Base-by-base conservation (phyloP, 1,140 invertebrate genomes). In the Anadara kagoshimensis region DNA sequence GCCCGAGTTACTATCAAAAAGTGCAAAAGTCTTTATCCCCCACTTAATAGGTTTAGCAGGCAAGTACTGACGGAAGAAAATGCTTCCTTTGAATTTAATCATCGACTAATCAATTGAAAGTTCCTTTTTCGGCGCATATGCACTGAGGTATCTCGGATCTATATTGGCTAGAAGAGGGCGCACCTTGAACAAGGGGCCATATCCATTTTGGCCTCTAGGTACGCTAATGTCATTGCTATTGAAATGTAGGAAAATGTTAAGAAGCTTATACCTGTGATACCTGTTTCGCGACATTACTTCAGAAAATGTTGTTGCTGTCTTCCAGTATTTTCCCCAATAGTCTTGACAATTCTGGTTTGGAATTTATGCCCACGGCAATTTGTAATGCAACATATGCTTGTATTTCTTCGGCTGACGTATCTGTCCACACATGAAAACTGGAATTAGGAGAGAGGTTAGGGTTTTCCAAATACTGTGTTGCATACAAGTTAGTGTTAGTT, bases 21-120 rank as follows among this genome's bases (percentile, higher is more conserved):
- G 14, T 43, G 59, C 41, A 61, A 74, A 90, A 71, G 89, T 78
- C 83, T 90, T 90, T 18, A 87, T 87, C 22, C 87, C 88, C 85
- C 88, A 88, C 74, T 90, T 90, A 57, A 86, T 79, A 11, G 89
- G 86, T 73, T 89, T 89, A 29, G 83, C 78, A 43, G 77, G 83
- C 66, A 82, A 69, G 73, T 90, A 90, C 76, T 89, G 87, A 78
- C 88, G 87, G 54, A 89, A 83, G 71, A 76, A 78, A 77, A 86
- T 78, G 56, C 72, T 73, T 12, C 86, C 86, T 57, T 58, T 45
- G 44, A 58, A 68, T 43, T 51, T 51, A 12, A 68, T 26, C 53
- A 47, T 58, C 16, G 80, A 88, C 88, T 29, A 83, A 90, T 18
- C 86, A 76, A 79, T 53, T 14, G 64, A 76, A 14, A 81, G 12